Evolutionary conservation across 2,888 invertebrate genomes (phyloP), one percentile per base, ranked within the genome.

Genomic region (Cheilosia vernalis): DNA sequence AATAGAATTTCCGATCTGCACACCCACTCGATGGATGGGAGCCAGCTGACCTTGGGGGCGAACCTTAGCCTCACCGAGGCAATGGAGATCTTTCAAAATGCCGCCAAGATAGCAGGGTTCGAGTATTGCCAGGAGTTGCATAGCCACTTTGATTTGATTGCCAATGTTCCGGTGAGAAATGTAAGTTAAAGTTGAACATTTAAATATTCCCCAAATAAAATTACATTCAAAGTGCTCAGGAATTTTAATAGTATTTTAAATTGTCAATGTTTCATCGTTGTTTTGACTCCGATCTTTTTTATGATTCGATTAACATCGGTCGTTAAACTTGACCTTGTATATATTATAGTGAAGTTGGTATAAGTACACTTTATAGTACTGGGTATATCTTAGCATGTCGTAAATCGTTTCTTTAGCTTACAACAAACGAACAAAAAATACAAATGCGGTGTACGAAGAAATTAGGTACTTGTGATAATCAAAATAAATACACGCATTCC

Each of bases 121-220:
- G 92, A 93, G 63, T 95, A 95, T 89, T 91, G 94, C 80, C 70
- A 88, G 6, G 89, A 90, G 73, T 83, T 91, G 44, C 89, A 90
- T 88, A 91, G 93, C 60, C 95, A 96, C 88, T 91, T 95, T 70
- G 94, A 95, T 89, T 90, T 95, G 82, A 93, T 96, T 56, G 96
- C 95, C 6, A 95, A 94, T 90, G 93, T 94, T 21, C 94, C 95
- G 19, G 94, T 96, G 13, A 92, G 95, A 90, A 95, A 95, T 91
- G 95, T 95, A 90, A 92, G 93, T 92, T 10, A 15, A 10, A 5
- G 2, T n/a, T 17, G 9, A 37, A 44, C 9, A 2, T 47, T 47
- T 7, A 9, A 17, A 9, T 6, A 1, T 1, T 9, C 30, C 7
- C 30, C 30, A 9, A 30, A 9, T 9, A 2, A 2, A 30, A 30